These are phyloP conservation scores for Drosophila repleta DNA, from an alignment of 1,140 invertebrate species.

Conservation along the genomic window DNA sequence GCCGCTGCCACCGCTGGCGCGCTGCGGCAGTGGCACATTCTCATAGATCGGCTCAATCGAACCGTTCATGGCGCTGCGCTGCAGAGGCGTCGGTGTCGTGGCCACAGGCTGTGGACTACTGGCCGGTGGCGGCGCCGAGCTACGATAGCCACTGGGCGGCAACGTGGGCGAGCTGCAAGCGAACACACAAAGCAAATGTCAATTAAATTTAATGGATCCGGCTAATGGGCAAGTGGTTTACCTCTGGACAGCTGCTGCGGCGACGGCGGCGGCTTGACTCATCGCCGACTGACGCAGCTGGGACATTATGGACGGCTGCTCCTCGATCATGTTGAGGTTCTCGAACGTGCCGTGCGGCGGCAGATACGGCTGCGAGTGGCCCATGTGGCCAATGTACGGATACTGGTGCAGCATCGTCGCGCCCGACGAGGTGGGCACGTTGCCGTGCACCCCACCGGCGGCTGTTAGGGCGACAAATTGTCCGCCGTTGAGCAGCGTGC, in stretches of 20 bases:
- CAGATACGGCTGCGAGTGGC: conserved; percentile 85
- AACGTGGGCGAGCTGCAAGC: conserved; percentile 59
- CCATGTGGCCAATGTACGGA: conserved; percentile 81
- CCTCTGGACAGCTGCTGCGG: conserved; percentile 61
- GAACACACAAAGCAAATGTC: not conserved
- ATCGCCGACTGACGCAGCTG: conserved; percentile 76
- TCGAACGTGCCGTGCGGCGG: conserved; percentile 89
- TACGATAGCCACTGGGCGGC: conserved; percentile 71
- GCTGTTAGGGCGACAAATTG: conserved; percentile 55
- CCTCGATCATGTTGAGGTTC: conserved; percentile 86
- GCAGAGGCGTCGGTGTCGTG: conserved; percentile 55
- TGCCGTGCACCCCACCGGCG: conserved; percentile 46
- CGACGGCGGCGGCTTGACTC: conserved; percentile 64
- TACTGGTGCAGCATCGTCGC: conserved; percentile 80
- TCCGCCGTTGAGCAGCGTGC: conserved; percentile 85
- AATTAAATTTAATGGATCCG: not conserved
- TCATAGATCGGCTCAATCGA: conserved; percentile 90
- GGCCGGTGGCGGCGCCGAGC: conserved; percentile 62
- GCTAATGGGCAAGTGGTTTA: not conserved
- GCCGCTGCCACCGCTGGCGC: conserved; percentile 77
- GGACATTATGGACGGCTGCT: conserved; percentile 84
- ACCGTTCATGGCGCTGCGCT: conserved; percentile 71
- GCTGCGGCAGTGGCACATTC: conserved; percentile 89
- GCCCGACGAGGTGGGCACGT: conserved; percentile 66
- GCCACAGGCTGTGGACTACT: conserved; percentile 63